Evolutionary conservation across 2,888 invertebrate genomes (phyloP), one percentile per base, ranked within the genome.

Genomic region (Agrotis exclamationis): DNA sequence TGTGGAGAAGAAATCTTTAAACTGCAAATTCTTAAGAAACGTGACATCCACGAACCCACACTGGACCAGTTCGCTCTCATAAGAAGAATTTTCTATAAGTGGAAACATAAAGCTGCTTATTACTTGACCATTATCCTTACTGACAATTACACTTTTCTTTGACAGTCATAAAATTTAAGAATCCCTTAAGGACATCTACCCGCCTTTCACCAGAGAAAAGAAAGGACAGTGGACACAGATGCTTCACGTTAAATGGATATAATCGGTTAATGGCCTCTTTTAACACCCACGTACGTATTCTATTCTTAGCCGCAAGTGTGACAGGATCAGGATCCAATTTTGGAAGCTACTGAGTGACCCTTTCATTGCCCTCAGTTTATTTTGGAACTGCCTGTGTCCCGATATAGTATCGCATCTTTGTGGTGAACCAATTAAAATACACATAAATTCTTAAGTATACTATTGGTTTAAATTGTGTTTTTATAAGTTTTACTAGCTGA

Each of bases 281-380:
- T 22, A 70, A 50, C 74, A 4, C 71, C 71, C 57, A 77, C 78
- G 72, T 39, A 71, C 57, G 64, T 24, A 47, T 53, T 53, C 53
- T 75, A 63, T 75, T 72, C 48, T 75, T 58, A 53, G 63, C 18
- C 33, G n/a, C 73, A 44, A 72, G 22, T 63, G 48, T 14, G 73
- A 63, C 13, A 33, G 51, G 18, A 39, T 39, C 39, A 39, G 39
- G 39, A 39, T 53, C 18, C 16, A 48, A 63, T 72, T 63, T 63
- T 58, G 20, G 22, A 48, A 47, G 28, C 2, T 24, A 60, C 39
- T 33, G 44, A 47, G 9, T 39, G 39, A 57, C 33, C 44, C 59
- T 20, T n/a, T 45, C 18, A 7, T 56, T 13, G n/a, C 7, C 1
- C 7, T 33, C 24, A 16, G 62, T n/a, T 50, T 57, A 47, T 50